A percentile compares a stretch with the other conserved stretches of the same genome.
phyloP scores from a whole-genome alignment of 1,140 invertebrate species.

The Brachionus angularis region DNA sequence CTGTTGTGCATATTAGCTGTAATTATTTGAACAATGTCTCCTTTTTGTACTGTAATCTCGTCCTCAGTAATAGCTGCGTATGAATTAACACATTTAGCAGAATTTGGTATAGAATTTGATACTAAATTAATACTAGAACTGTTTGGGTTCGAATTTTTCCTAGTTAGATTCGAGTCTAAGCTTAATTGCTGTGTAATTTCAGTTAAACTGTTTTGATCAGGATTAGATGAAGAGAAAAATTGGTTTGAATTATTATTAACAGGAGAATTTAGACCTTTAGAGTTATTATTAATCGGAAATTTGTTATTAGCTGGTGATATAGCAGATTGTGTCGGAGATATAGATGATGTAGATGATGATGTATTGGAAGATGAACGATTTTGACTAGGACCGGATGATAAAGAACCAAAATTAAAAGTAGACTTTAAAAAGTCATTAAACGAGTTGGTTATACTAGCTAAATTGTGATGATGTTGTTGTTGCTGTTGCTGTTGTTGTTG shows the following conservation, averaged over 20 bases:
- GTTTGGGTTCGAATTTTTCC: too few relatives aligned
- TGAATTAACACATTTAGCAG: conserved; percentile 53
- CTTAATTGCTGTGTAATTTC: conserved; percentile 12
- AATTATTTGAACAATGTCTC: conserved; percentile 59
- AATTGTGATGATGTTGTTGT: too few relatives aligned
- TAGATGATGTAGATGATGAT: background rate
- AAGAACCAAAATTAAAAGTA: conserved; percentile 16
- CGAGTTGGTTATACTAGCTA: conserved; percentile 20
- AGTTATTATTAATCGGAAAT: background rate
- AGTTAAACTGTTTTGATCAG: too few relatives aligned
- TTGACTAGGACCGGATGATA: conserved; percentile 25
- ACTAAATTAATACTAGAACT: background rate
- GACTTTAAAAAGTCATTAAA: conserved; percentile 40
- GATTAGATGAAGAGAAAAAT: too few relatives aligned
- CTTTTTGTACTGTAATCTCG: conserved; percentile 58
- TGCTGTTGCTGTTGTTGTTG: conserved; percentile 19
- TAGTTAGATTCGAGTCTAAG: too few relatives aligned
- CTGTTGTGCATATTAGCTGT: conserved; percentile 53
- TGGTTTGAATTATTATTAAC: too few relatives aligned
- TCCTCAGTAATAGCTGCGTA: conserved; percentile 59
- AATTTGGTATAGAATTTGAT: conserved; percentile 29
- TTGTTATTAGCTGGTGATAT: background rate
- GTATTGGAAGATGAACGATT: conserved; percentile 36
- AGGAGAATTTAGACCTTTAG: too few relatives aligned
- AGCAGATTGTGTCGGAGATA: conserved; percentile 9